These are phyloP conservation scores for Hippopotamyrus pictus DNA, from an alignment of 2,797 vertebrate genomes.

Conservation along the genomic window DNA sequence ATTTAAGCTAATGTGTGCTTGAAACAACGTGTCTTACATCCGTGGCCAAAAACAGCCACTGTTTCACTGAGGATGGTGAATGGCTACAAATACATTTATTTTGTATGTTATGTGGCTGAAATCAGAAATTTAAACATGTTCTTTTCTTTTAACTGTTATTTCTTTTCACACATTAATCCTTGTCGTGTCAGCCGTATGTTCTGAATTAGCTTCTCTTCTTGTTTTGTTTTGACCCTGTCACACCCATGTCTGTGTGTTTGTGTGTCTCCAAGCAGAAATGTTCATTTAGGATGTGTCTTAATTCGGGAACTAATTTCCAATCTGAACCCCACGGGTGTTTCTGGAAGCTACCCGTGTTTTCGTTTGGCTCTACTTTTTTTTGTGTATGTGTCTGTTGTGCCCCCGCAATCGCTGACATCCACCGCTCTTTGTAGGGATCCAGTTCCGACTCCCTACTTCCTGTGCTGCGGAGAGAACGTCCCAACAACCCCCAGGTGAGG, in stretches of 20 bases:
- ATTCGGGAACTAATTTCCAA: neutral
- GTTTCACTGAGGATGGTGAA: neutral
- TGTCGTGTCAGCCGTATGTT: conserved; percentile 19
- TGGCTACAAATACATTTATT: conserved; percentile 12
- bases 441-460: conserved; percentile 66
- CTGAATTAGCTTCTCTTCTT: conserved; percentile 11
- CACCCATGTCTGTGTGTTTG: neutral
- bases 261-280: neutral
- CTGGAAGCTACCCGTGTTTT: conserved; percentile 8
- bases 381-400: neutral
- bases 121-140: neutral
- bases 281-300: neutral
- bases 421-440: conserved; percentile 64
- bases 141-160: neutral
- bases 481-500: conserved; percentile 64
- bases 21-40: neutral
- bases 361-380: neutral
- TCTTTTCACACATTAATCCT: conserved; percentile 10
- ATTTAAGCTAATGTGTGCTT: neutral
- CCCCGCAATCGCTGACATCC: conserved; percentile 29
- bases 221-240: neutral
- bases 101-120: neutral
- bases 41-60: neutral
- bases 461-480: conserved; percentile 58
- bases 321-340: neutral